Percentiles rank a stretch among this genome's conserved stretches.
phyloP scores from a whole-genome alignment of 2,113 vertebrate genomes.

The Thinocorus orbignyianus region DNA sequence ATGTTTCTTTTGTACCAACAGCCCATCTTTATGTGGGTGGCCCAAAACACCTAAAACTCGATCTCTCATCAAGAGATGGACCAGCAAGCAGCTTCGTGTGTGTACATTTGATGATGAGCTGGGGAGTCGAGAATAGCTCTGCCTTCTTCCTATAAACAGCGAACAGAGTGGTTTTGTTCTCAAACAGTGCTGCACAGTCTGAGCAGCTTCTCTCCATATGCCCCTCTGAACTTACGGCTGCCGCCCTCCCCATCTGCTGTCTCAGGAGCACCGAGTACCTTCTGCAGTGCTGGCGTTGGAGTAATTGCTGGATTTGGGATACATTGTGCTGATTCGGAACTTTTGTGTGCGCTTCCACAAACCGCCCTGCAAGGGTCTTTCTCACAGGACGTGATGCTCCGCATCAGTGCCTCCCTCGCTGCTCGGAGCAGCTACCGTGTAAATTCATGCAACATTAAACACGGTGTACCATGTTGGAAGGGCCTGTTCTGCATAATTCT shows the following conservation, averaged over 20 bases:
- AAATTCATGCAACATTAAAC: conserved; percentile 40
- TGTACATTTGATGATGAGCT: conserved; percentile 17
- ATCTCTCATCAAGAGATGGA: neutral
- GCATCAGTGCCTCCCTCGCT: neutral
- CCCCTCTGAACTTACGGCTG: neutral
- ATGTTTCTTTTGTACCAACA: neutral
- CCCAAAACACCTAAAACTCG: neutral
- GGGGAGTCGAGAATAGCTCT: neutral
- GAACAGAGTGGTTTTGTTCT: conserved; percentile 63
- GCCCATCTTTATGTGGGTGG: conserved; percentile 24
- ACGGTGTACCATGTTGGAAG: neutral
- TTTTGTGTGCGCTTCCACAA: neutral
- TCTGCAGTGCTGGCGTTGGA: neutral
- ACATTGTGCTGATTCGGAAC: neutral
- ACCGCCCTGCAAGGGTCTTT: neutral
- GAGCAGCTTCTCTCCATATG: neutral
- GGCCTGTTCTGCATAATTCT: neutral
- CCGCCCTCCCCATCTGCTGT: neutral
- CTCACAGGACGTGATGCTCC: neutral
- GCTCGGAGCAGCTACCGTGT: neutral
- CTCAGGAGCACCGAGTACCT: neutral
- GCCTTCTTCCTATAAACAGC: neutral
- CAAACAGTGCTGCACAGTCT: conserved; percentile 30
- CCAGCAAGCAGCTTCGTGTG: neutral
- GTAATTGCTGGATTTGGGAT: neutral